Base-by-base conservation (phyloP, 2,888 invertebrate species). In the Dicycla oo region DNA sequence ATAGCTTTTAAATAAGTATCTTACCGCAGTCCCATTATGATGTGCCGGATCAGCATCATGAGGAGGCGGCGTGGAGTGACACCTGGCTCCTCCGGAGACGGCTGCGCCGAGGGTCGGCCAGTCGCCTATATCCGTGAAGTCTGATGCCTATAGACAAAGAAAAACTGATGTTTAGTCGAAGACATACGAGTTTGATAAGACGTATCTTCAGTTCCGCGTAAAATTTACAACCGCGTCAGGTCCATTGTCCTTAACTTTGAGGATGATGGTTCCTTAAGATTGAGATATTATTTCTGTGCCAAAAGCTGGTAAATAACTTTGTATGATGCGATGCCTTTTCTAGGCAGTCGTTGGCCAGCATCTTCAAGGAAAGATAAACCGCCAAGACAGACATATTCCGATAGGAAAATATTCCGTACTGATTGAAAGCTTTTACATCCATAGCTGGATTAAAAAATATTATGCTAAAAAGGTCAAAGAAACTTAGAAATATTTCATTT, bases 91-190 rank as follows among this genome's bases (percentile, higher is more conserved):
- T 3, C 80, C 78, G 2, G 94, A 93, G 34, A 91, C 94, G 30
- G 94, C 95, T 4, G 95, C 94, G 69, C 98, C 98, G 84, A 99
- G 96, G 85, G 98, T 97, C 87, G 99, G 99, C 99, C 99, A 99
- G 94, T 99, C 99, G 85, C 98, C 98, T 88, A 98, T 98, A 95
- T 98, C 98, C 83, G 98, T 97, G 94, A 99, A 98, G 94, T 98
- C 98, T 91, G 98, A 98, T 82, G 98, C 98, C 98, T 98, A 96
- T 10, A 75, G 87, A 91, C 92, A 93, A 93, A 5, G 34, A 76
- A 23, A 74, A 26, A 5, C 10, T 13, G 0, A 43, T 30, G 11
- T 38, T 65, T 57, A 80, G 10, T 13, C 3, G n/a, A 18, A 60
- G 3, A 26, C 15, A 26, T 6, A 26, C 5, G 2, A 40, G 40